Base-by-base conservation (phyloP, 1,140 invertebrate genomes). In the Drepana arcuata region DNA sequence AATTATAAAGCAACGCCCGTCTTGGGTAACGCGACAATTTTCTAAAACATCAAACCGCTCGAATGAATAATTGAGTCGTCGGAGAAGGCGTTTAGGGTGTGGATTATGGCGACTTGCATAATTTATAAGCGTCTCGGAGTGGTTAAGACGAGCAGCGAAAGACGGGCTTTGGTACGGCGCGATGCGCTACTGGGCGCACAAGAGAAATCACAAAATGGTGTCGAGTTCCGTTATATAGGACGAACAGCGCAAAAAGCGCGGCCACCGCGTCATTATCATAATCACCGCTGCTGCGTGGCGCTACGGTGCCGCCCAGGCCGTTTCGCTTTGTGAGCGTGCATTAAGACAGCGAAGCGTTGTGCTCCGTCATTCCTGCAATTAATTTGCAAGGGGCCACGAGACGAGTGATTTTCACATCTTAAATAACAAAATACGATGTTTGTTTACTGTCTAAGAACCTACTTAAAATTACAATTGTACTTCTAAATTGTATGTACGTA, bases 61-160 rank as follows among this genome's bases (percentile, higher is more conserved):
- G 60, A 74, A 74, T 80, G 69, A 81, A 81, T 81, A 81, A 78
- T 81, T 73, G 65, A 78, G 62, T 52, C 59, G 56, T 51, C 59
- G 65, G 62, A 69, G 75, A 71, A 74, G 68, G 63, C 71, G 71
- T 78, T 77, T 74, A 78, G 62, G 68, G 68, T 63, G 68, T 65
- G 67, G 72, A 78, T 77, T 81, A 81, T 79, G 60, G 66, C 71
- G 60, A 73, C 61, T 68, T 77, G 68, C 70, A 81, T 81, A 81
- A 75, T 79, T 79, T 78, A 81, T 75, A 65, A 74, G 57, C 59
- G 44, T 66, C 60, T 74, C 58, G 47, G 51, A 60, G 63, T 60
- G 59, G 59, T 64, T 66, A 65, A 71, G 56, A 51, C 62, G 52
- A 55, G 51, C 48, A 44, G 54, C 47, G 51, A 55, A 41, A 48